Conservation (phyloP, 2,797 vertebrate species). For the Lepus townsendii region DNA sequence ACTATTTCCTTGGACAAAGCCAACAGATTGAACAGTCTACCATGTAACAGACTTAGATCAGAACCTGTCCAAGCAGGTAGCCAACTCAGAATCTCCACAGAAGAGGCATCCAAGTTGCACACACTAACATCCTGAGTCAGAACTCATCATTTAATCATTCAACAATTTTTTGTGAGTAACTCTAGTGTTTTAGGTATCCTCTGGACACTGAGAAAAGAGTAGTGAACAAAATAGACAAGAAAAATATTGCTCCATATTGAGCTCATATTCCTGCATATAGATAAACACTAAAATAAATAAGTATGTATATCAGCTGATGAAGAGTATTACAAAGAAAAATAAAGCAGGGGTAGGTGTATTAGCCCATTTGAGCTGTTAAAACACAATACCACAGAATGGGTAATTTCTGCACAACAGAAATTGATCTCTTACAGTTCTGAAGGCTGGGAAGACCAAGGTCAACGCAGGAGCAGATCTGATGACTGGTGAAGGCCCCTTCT, state of each 20-base stretch:
- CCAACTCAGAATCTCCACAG: neutral
- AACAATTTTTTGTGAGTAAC: neutral
- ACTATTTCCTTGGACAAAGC: constrained; percentile 22
- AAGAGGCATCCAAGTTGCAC: neutral
- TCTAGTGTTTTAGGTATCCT: neutral
- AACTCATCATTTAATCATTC: neutral
- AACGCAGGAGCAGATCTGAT: neutral
- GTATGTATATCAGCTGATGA: neutral
- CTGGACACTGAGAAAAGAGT: neutral
- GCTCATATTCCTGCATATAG: neutral
- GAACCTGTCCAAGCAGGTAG: neutral
- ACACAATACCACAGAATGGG: neutral
- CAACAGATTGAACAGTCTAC: constrained; percentile 47
- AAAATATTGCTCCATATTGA: neutral
- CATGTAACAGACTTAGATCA: neutral
- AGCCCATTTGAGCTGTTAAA: neutral
- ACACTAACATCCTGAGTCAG: neutral
- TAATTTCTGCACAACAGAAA: neutral
- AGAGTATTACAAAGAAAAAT: neutral
- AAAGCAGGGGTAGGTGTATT: neutral
- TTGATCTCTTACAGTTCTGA: neutral
- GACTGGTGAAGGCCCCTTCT: neutral
- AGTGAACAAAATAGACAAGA: neutral
- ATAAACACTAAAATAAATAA: neutral
- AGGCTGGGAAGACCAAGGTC: neutral